Percentiles rank a stretch among this genome's conserved stretches.
phyloP scores from a whole-genome alignment of 2,113 vertebrate species.

The Percopsis transmontana region DNA sequence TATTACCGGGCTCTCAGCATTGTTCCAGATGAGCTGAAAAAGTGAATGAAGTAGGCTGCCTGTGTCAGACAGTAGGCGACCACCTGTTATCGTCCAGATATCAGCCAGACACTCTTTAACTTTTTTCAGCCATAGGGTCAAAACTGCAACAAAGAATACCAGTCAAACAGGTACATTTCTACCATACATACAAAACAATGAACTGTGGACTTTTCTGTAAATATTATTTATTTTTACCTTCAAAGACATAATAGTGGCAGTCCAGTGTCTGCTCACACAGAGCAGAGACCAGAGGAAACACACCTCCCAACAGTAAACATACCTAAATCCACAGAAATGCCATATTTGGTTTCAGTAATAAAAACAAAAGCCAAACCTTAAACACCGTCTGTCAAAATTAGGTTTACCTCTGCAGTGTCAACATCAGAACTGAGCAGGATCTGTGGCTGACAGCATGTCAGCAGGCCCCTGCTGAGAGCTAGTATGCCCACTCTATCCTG shows the following conservation, averaged over 20 bases:
- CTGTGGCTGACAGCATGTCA: constrained; percentile 80
- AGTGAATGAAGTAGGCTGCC: constrained; percentile 66
- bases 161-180: constrained; percentile 10
- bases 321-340: constrained; percentile 56
- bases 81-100: constrained; percentile 68
- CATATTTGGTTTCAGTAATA: background rate
- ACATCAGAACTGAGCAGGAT: constrained; percentile 67
- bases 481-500: constrained; percentile 73
- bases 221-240: constrained; percentile 73
- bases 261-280: constrained; percentile 79
- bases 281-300: constrained; percentile 77
- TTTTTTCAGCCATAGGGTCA: constrained; percentile 83
- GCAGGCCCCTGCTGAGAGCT: constrained; percentile 79
- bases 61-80: constrained; percentile 61
- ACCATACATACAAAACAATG: background rate
- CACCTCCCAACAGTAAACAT: constrained; percentile 77
- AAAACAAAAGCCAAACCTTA: background rate
- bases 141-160: constrained; percentile 69
- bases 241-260: constrained; percentile 82
- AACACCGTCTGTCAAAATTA: background rate
- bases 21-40: constrained; percentile 82
- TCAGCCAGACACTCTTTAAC: constrained; percentile 73
- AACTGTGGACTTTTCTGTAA: background rate
- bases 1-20: constrained; percentile 85
- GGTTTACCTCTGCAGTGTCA: constrained; percentile 52